These are phyloP conservation scores for Vombatus ursinus DNA, from an alignment of 2,113 vertebrate genomes.

Conservation along the genomic window DNA sequence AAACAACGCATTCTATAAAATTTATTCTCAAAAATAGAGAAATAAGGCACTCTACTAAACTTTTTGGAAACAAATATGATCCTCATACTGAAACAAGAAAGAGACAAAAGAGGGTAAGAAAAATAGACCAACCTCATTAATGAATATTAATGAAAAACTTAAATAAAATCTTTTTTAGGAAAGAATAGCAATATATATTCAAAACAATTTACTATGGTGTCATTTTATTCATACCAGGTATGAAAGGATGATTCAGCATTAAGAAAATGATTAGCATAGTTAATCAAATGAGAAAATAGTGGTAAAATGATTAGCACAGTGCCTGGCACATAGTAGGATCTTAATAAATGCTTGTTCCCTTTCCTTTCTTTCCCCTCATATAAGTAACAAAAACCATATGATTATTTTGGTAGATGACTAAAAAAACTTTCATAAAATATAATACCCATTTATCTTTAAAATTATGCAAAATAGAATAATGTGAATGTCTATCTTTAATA, in stretches of 20 bases:
- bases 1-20: not conserved
- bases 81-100: not conserved
- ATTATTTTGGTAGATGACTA: not conserved
- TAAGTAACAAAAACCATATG: not conserved
- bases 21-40: not conserved
- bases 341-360: not conserved
- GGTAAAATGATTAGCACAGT: not conserved
- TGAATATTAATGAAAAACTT: not conserved
- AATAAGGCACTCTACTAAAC: not conserved
- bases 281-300: not conserved
- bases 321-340: not conserved
- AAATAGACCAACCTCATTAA: not conserved
- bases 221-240: not conserved
- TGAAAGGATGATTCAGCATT: not conserved
- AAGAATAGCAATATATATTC: not conserved
- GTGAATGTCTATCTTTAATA: not conserved
- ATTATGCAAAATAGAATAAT: not conserved
- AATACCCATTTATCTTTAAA: not conserved
- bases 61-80: not conserved
- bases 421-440: not conserved
- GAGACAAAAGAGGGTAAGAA: not conserved
- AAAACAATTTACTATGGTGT: not conserved
- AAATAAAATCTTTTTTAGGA: not conserved
- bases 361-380: not conserved
- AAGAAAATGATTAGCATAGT: not conserved